Base-by-base conservation (phyloP, 2,888 invertebrate genomes). In the Agrotis segetum region DNA sequence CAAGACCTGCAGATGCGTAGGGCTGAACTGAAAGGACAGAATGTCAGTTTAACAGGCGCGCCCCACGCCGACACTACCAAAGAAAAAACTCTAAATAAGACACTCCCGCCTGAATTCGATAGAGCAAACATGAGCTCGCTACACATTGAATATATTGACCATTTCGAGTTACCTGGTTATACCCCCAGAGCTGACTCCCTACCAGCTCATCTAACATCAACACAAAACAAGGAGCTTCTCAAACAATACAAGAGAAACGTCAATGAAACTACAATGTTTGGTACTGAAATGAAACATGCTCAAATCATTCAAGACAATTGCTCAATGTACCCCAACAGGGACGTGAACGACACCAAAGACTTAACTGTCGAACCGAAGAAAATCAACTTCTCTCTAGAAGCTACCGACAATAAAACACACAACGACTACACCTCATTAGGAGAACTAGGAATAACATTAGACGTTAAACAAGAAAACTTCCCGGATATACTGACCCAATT, bases 1-100 rank as follows among this genome's bases (percentile, higher is more conserved):
- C 96, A 97, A 63, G 97, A 97, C 86, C 86, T 95, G 65, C 95
- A 97, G 69, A 96, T 96, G 90, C 93, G 97, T 9, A 91, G 93
- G 71, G 96, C 96, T 0, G 97, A 96, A 70, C 79, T 94, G 11
- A 93, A 91, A 82, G 88, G 88, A 1, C 93, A 93, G 0, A 93
- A 94, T 55, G 77, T 87, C 7, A 94, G 90, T 74, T 67, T 93
- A 3, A 81, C 88, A 0, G 92, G 86, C 11, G 87, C 88, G 14
- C 92, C 88, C 3, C 89, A 84, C 64, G 81, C 81, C 9, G 90
- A 90, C 13, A 84, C 77, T 13, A 46, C 78, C 0, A 87, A 88
- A 59, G 92, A 91, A 55, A 91, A 89, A 69, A 85, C 89, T 16
- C 67, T 90, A 0, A 94, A 95, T 64, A 92, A 87, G 73, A 95